Evolutionary conservation across 2,113 vertebrate genomes (phyloP), one percentile per base, ranked within the genome.

Genomic region (Fregata magnificens): DNA sequence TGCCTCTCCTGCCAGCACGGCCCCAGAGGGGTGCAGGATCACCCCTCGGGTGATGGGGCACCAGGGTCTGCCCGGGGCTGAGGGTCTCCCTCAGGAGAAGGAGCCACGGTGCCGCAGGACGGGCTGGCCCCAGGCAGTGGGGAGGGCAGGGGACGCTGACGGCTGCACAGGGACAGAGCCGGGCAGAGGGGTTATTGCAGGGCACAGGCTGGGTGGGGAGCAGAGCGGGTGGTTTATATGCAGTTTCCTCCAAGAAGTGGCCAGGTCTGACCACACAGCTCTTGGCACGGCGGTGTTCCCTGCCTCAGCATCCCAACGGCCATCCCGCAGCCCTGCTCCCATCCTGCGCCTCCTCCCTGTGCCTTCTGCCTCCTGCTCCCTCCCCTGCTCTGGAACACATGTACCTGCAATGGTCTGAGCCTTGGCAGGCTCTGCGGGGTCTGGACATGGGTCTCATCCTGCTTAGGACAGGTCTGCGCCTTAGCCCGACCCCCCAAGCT

Each of bases 391-490:
- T 0, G 0, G 32, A 40, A 56, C 19, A 19, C 62, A 11, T 11
- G 17, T 45, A n/a, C 31, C 55, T 56, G 40, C 5, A 1, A 1
- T 7, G 66, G n/a, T 14, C 63, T 0, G 0, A 59, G n/a, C 28
- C 50, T 65, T 53, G 3, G 47, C 40, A 16, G 53, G 67, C 24
- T 86, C 73, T 22, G 44, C 0, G 0, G 58, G 40, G 10, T 45
- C 65, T 52, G 67, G 38, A 18, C 13, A 1, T 0, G 28, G 50
- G 10, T 82, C 66, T 69, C 9, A 25, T n/a, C 42, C 62, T 52
- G 7, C 62, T 15, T 2, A 3, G 55, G 5, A 58, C 42, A 38
- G 50, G 16, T 70, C 74, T 61, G 56, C 4, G 0, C 76, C n/a
- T 44, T 17, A 55, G 21, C n/a, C 16, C 6, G 12, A 24, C 67